Conservation (phyloP, 2,888 invertebrate genomes). For the Ypsolopha scabrella region DNA sequence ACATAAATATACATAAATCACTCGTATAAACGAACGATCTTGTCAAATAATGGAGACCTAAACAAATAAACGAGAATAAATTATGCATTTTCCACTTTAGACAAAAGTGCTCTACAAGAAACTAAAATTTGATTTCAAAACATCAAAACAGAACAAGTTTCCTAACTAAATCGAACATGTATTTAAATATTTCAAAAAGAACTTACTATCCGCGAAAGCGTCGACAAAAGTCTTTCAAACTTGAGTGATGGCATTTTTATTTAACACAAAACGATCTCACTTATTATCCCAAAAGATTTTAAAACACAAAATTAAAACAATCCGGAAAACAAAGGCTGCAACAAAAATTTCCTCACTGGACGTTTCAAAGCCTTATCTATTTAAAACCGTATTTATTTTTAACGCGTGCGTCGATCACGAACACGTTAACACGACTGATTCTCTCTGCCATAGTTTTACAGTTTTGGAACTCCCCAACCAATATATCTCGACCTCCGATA, state of each 20-base stretch:
- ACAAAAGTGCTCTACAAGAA: no score
- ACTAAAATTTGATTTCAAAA: no score
- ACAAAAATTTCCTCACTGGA: not conserved
- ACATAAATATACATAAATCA: no score
- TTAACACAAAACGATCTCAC: not conserved
- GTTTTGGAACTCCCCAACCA: no score
- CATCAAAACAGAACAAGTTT: no score
- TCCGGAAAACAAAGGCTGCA: not conserved
- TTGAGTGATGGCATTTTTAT: constrained; percentile 37
- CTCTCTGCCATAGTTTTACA: no score
- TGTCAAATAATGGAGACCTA: no score
- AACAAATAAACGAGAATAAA: no score
- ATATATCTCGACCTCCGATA: no score
- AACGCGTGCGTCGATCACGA: not conserved
- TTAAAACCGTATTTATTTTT: not conserved
- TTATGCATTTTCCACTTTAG: no score
- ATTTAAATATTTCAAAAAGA: not conserved
- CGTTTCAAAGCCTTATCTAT: not conserved
- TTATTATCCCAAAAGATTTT: not conserved
- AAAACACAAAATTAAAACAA: not conserved
- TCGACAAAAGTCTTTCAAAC: constrained; percentile 36
- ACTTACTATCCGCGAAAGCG: constrained; percentile 36
- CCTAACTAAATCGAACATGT: no score
- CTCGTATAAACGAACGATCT: no score
- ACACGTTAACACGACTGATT: not conserved